Evolutionary conservation across 2,113 vertebrate species (phyloP), one percentile per base, ranked within the genome.

Genomic region (Zeus faber): DNA sequence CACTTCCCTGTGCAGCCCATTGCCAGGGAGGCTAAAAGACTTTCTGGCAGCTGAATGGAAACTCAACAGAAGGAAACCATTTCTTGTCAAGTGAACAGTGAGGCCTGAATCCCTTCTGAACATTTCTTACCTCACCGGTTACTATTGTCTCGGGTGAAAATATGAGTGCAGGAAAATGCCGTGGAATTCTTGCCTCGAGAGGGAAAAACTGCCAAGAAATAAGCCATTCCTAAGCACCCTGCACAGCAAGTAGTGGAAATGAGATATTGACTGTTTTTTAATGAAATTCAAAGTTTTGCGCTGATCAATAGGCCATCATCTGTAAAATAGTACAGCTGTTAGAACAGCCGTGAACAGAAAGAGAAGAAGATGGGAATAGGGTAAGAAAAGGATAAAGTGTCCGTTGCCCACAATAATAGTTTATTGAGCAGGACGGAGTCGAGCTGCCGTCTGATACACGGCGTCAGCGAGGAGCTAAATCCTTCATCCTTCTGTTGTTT

Each of bases 271-370:
- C 82, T 80, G 65, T 44, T 70, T 87, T 86, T 82, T 88, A 91
- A 91, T 91, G 87, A 87, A 88, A 89, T 88, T 89, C 89, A 85
- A 87, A 87, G 82, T 88, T 91, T 88, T 79, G 72, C 72, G 48
- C 61, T 80, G 81, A 88, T 91, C 89, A 85, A 90, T 90, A 86
- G 65, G 46, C 77, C 70, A 83, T 86, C 76, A 76, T 74, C 84
- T 83, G 76, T 88, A 79, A 85, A 87, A 85, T 69, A 85, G 76
- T 74, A 63, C 85, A 85, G 82, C 82, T 81, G 77, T 66, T 77
- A 24, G 48, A 68, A 53, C 45, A 54, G 61, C 39, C 43, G 18
- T 41, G 57, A 5, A 13, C 44, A 13, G 35, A 18, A 6, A 55
- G 31, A 69, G 66, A 62, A 65, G 61, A 20, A 64, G 54, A 53